A percentile compares a stretch with the other conserved stretches of the same genome.
Evolutionary conservation across 2,797 vertebrate species (phyloP).

Genomic region (Lepus oiostolus): DNA sequence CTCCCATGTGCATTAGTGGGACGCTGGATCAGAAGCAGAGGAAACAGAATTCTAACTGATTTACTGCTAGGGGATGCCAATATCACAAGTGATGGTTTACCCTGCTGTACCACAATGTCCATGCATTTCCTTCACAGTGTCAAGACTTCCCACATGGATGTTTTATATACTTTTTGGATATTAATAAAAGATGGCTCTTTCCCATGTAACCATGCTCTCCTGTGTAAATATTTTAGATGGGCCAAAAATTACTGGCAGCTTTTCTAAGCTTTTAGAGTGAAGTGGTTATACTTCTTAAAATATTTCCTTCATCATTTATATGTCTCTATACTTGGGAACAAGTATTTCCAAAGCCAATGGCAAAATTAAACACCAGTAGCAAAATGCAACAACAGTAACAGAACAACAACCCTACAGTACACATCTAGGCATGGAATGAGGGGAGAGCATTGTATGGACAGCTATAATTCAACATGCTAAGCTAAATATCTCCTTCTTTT

Average conservation of each 20-base stretch:
- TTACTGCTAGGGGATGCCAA: too few species aligned
- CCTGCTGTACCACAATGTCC: neutral
- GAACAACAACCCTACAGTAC: neutral
- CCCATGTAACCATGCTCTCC: conserved; percentile 84
- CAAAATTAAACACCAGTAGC: neutral
- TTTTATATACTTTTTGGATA: neutral
- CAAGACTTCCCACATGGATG: neutral
- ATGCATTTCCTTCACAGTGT: neutral
- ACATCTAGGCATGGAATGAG: neutral
- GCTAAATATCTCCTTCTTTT: neutral
- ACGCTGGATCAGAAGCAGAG: too few species aligned
- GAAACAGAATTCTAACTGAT: too few species aligned
- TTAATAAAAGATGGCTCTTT: conserved; percentile 83
- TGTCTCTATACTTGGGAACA: conserved; percentile 56
- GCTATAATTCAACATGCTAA: neutral
- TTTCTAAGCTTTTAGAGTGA: conserved; percentile 85
- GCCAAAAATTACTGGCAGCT: conserved; percentile 82
- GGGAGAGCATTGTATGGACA: neutral
- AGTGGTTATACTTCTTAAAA: conserved; percentile 69
- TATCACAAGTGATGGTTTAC: too few species aligned
- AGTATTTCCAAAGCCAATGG: conserved; percentile 60
- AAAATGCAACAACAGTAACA: neutral
- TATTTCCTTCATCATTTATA: conserved; percentile 75
- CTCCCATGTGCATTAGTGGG: too few species aligned
- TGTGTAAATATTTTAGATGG: conserved; percentile 85